Evolutionary conservation across 2,113 vertebrate species (phyloP), one percentile per base, ranked within the genome.

Genomic region (Gopherus evgoodei): DNA sequence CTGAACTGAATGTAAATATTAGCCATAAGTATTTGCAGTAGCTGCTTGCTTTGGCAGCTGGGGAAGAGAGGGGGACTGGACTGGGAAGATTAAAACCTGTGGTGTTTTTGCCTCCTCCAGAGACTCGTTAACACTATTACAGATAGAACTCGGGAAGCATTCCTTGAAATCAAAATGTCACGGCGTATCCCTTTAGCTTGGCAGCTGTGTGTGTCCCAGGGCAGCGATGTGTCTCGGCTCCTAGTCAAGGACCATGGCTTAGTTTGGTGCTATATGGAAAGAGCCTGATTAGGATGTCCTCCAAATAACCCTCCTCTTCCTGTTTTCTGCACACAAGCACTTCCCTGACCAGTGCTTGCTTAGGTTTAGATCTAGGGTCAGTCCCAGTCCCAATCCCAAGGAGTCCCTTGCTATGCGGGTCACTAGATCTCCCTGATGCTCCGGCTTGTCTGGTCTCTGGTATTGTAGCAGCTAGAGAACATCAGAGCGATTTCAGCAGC

Each of bases 1-100:
- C 94, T 87, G 84, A 6, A 0, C 87, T 5, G 19, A 84, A 4
- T 54, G 72, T 72, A 76, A 96, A 92, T 81, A 88, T 59, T 86
- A 84, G 90, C 62, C 87, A 86, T 0, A 13, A 72, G 82, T 83
- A 17, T 88, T 90, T 91, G 91, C 89, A 88, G 25, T 27, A 88
- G 84, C 87, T 92, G 94, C 89, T 94, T 86, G 27, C 87, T 91
- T 94, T 95, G 96, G 96, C 94, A 91, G 0, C 72, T 25, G 14
- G 75, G 50, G 25, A 14, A 16, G 50, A 50, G 50, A 14, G 50
- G 50, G 13, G 50, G 50, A 50, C 50, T 50, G 50, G 50, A 16
- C 50, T 50, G 50, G 50, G 50, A 14, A 50, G 50, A 50, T 50
- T 50, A 65, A 89, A 95, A 89, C 4, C 80, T 54, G 38, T 86